Percentiles rank a stretch among this genome's conserved stretches.
Conservation (phyloP, 30 jellyfish, hydroid and myxozoan genomes). For the Calvadosia cruxmelitensis region DNA sequence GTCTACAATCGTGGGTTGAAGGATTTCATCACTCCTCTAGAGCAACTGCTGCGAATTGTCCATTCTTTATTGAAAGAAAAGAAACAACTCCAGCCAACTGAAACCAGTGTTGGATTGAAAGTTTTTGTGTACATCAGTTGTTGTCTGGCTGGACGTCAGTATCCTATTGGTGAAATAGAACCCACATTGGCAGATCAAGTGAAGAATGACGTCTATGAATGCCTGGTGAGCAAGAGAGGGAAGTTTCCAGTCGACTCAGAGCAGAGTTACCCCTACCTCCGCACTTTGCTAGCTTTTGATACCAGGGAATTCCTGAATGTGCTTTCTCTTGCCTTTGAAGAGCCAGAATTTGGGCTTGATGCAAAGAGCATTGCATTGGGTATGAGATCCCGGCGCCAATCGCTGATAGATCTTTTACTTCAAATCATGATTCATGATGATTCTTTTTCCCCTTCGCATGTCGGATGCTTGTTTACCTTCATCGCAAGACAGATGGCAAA, state of each 20-base stretch:
- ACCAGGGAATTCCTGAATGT: slow-evolving; percentile 89
- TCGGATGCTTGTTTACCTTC: slow-evolving; percentile 87
- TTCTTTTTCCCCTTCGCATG: slow-evolving; percentile 82
- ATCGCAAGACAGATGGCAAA: slow-evolving; percentile 99
- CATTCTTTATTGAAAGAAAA: slow-evolving; percentile 33
- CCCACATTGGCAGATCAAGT: slow-evolving; percentile 28
- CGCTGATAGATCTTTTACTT: slow-evolving; percentile 70
- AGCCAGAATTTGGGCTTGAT: slow-evolving; percentile 69
- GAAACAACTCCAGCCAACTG: slow-evolving; percentile 15
- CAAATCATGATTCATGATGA: slow-evolving; percentile 81
- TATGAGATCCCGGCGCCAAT: slow-evolving; percentile 67
- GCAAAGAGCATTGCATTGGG: slow-evolving; percentile 35
- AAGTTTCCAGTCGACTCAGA: slow-evolving; percentile 39
- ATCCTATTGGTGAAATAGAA: slow-evolving; percentile 77
- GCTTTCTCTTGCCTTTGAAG: slow-evolving; percentile 86
- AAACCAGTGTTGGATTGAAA: slow-evolving; percentile 61
- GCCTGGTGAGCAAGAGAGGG: slow-evolving; percentile 33
- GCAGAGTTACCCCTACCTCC: slow-evolving; percentile 57
- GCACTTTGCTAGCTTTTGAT: slow-evolving; percentile 64
- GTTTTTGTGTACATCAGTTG: slow-evolving; percentile 87
- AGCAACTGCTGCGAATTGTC: slow-evolving; percentile 59
- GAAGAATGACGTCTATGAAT: slow-evolving; percentile 58
- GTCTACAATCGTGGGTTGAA: slow-evolving; percentile 83
- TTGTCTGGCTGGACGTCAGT: slow-evolving; percentile 91
- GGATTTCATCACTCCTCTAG: slow-evolving; percentile 89